A percentile compares a stretch with the other conserved stretches of the same genome.
Evolutionary conservation across 2,113 vertebrate species (phyloP).

Genomic region (Lycaon pictus): DNA sequence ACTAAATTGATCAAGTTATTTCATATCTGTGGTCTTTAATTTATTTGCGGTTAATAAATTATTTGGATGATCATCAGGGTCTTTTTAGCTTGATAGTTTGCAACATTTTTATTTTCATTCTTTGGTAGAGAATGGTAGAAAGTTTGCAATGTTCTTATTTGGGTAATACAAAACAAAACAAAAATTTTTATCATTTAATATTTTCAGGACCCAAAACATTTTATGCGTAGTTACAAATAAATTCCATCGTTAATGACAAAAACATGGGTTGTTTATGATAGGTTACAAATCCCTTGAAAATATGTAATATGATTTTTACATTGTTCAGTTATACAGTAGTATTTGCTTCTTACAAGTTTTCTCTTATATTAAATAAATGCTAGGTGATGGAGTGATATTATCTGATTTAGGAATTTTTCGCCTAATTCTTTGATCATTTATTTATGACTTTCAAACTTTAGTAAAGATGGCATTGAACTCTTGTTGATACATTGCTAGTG

Average conservation of each 20-base stretch:
- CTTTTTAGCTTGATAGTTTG: not conserved
- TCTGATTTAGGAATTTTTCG: constrained; percentile 34
- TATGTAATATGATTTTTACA: not conserved
- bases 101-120: constrained; percentile 18
- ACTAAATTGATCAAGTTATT: constrained; percentile 43
- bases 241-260: constrained; percentile 26
- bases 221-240: constrained; percentile 47
- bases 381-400: not conserved
- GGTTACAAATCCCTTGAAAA: not conserved
- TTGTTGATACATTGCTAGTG: constrained; percentile 27
- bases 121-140: constrained; percentile 28
- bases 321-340: constrained; percentile 17
- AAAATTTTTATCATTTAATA: not conserved
- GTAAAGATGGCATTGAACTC: not conserved
- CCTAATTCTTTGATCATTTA: constrained; percentile 36
- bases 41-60: constrained; percentile 39
- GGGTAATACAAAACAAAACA: not conserved
- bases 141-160: constrained; percentile 15
- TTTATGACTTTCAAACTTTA: constrained; percentile 43
- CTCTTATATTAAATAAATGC: not conserved
- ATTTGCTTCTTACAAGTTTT: constrained; percentile 14
- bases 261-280: constrained; percentile 33
- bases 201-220: not conserved
- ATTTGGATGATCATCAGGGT: not conserved
- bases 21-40: not conserved